Evolutionary conservation across 2,113 vertebrate genomes (phyloP).

Genomic region (Amphiprion percula): DNA sequence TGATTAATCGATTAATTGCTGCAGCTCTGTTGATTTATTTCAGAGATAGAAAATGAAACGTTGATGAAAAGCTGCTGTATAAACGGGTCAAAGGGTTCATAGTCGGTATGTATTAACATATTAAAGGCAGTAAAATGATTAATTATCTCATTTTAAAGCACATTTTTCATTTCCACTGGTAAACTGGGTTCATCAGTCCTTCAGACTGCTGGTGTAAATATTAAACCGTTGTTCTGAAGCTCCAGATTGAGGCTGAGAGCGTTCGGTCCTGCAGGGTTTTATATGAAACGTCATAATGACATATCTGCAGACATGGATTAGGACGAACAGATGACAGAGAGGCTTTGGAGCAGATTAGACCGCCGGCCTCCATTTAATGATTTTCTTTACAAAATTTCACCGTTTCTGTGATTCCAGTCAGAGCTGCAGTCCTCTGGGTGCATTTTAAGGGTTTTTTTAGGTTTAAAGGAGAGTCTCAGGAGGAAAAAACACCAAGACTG

Average conservation of each 20-base stretch:
- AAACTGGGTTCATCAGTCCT: no score
- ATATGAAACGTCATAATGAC: slow-evolving; percentile 68
- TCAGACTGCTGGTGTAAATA: not conserved
- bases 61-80: no score
- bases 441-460: no score
- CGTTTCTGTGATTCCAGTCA: not conserved
- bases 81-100: no score
- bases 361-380: slow-evolving; percentile 61
- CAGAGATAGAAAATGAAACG: no score
- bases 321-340: slow-evolving; percentile 71
- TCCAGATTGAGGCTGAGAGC: not conserved
- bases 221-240: not conserved
- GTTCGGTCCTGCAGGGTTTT: slow-evolving; percentile 19
- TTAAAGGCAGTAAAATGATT: no score
- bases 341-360: slow-evolving; percentile 75
- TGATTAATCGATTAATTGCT: no score
- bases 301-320: slow-evolving; percentile 75
- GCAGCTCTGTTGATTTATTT: no score
- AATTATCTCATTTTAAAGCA: no score
- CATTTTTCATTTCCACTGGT: no score
- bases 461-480: no score
- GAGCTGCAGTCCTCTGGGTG: not conserved
- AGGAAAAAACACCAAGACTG: not conserved
- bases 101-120: no score
- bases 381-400: slow-evolving; percentile 62